phyloP scores from a whole-genome alignment of 2,113 vertebrate genomes.

The Ptilorrhoa leucosticta region DNA sequence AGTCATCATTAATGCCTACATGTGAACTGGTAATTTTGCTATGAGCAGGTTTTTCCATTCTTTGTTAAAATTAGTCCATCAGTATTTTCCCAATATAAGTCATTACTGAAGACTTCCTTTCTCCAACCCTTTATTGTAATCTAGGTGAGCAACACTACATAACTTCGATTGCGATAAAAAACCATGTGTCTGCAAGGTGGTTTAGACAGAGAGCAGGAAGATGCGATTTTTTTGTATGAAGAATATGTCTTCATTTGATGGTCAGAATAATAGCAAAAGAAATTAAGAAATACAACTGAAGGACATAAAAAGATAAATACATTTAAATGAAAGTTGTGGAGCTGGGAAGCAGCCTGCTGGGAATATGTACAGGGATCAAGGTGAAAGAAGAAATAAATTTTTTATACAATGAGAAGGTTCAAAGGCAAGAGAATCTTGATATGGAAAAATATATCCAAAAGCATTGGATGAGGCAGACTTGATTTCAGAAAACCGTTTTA shows the following conservation, averaged over 20 bases:
- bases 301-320: neutral
- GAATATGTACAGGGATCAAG: neutral
- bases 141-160: neutral
- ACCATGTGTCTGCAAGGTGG: neutral
- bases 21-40: neutral
- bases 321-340: neutral
- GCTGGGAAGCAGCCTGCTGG: neutral
- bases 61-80: neutral
- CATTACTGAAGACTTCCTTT: neutral
- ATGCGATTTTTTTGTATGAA: neutral
- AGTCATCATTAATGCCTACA: neutral
- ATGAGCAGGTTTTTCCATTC: neutral
- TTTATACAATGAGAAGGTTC: neutral
- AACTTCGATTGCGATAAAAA: neutral
- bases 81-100: neutral
- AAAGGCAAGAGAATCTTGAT: neutral
- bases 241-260: neutral
- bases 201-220: neutral
- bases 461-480: neutral
- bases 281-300: neutral
- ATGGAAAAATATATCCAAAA: neutral
- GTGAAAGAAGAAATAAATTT: neutral
- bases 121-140: neutral
- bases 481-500: neutral
- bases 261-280: neutral